A percentile compares a stretch with the other conserved stretches of the same genome.
phyloP scores from a whole-genome alignment of 2,888 invertebrate genomes.

The Apodemia mormo region DNA sequence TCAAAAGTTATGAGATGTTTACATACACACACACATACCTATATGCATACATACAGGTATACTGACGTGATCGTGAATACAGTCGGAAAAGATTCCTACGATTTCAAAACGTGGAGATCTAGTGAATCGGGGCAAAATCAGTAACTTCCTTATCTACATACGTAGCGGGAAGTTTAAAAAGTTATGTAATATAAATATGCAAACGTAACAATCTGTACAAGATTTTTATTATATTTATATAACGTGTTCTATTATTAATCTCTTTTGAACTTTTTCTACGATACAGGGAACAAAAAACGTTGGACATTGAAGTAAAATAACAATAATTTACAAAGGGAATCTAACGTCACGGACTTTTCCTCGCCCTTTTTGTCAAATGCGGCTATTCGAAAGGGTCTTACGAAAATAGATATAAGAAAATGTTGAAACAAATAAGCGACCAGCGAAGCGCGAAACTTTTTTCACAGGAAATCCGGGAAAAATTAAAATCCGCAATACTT shows the following conservation, averaged over 20 bases:
- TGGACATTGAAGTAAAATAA: constrained; percentile 42
- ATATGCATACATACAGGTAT: no score
- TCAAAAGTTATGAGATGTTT: no score
- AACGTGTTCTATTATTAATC: background rate
- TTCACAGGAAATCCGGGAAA: constrained; percentile 48
- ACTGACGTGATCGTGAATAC: no score
- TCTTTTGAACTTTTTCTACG: background rate
- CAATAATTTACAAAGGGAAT: constrained; percentile 55
- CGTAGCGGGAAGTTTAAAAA: no score
- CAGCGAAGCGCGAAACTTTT: constrained; percentile 50
- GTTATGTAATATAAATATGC: background rate
- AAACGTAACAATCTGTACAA: background rate
- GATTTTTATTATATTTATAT: background rate
- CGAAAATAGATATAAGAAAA: constrained; percentile 57
- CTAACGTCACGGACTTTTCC: constrained; percentile 46
- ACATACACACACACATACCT: no score
- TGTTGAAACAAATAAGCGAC: constrained; percentile 55
- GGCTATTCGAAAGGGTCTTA: constrained; percentile 54
- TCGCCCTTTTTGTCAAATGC: constrained; percentile 44
- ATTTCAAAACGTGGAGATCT: no score
- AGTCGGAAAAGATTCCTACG: no score
- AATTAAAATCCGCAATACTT: constrained; percentile 57
- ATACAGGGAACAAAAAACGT: constrained; percentile 14
- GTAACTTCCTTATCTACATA: no score
- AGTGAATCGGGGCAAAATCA: no score